Percentiles rank a stretch among this genome's conserved stretches.
phyloP scores from a whole-genome alignment of 2,888 invertebrate species.

The Platypus cylindrus region DNA sequence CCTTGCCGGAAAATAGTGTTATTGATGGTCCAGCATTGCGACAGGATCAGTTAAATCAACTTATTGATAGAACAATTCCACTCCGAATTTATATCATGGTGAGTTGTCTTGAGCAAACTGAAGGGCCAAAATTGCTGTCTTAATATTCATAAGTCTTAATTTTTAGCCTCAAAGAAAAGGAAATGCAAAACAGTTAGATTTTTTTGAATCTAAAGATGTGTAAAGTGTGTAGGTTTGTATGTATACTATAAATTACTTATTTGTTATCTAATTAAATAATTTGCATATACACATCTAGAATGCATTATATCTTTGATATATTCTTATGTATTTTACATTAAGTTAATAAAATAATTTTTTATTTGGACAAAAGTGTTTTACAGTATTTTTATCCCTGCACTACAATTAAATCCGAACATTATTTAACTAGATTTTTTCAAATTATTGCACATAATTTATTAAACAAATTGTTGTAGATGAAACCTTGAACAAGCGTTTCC shows the following conservation, averaged over 20 bases:
- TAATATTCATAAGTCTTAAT: slow-evolving; percentile 7
- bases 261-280: too few species aligned
- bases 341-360: too few species aligned
- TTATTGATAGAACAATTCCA: slow-evolving; percentile 48
- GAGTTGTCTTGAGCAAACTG: slow-evolving; percentile 20
- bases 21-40: slow-evolving; percentile 33
- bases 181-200: slow-evolving; percentile 16
- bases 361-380: too few species aligned
- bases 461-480: too few species aligned
- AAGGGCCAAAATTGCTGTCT: not conserved
- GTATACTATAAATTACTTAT: too few species aligned
- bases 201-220: slow-evolving; percentile 7
- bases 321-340: too few species aligned
- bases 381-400: too few species aligned
- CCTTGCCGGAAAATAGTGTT: slow-evolving; percentile 34
- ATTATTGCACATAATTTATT: too few species aligned
- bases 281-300: not conserved
- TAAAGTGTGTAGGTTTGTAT: too few species aligned
- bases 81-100: slow-evolving; percentile 56
- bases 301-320: not conserved
- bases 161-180: slow-evolving; percentile 28
- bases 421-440: too few species aligned
- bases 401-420: too few species aligned
- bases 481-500: too few species aligned
- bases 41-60: slow-evolving; percentile 40